Evolutionary conservation across 1,140 invertebrate genomes (phyloP).

Genomic region (Macrostomum lignano): DNA sequence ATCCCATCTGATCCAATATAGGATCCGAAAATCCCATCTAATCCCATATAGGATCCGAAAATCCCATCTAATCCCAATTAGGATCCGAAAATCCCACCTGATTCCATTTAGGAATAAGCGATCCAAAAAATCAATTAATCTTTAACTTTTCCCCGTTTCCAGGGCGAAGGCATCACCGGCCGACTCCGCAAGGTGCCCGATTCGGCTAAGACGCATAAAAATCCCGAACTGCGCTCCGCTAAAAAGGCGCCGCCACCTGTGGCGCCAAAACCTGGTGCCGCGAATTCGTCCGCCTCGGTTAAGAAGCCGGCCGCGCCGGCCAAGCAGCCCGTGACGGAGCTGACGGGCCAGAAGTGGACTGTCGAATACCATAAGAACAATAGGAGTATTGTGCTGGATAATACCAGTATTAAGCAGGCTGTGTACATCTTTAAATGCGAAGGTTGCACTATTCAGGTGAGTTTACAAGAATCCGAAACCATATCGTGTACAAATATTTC

Average conservation of each 20-base stretch:
- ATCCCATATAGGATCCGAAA: no score
- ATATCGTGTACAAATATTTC: no score
- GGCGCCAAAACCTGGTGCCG: slow-evolving; percentile 14
- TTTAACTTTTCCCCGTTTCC: no score
- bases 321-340: slow-evolving; percentile 36
- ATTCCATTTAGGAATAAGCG: no score
- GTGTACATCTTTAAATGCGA: slow-evolving; percentile 79
- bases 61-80: no score
- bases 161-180: slow-evolving; percentile 54
- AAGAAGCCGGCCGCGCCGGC: no score
- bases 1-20: no score
- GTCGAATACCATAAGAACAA: slow-evolving; percentile 70
- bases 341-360: slow-evolving; percentile 83
- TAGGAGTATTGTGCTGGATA: slow-evolving; percentile 43
- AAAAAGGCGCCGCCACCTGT: slow-evolving; percentile 13
- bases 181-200: slow-evolving; percentile 67
- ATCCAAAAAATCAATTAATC: no score
- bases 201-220: slow-evolving; percentile 97
- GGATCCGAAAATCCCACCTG: no score
- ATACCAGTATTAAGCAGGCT: slow-evolving; percentile 81
- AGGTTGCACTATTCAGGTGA: slow-evolving; percentile 34
- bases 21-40: no score
- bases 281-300: no score
- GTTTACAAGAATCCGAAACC: no score
- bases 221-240: slow-evolving; percentile 44